Evolutionary conservation across 2,797 vertebrate species (phyloP).

Genomic region (Sphenodon punctatus): DNA sequence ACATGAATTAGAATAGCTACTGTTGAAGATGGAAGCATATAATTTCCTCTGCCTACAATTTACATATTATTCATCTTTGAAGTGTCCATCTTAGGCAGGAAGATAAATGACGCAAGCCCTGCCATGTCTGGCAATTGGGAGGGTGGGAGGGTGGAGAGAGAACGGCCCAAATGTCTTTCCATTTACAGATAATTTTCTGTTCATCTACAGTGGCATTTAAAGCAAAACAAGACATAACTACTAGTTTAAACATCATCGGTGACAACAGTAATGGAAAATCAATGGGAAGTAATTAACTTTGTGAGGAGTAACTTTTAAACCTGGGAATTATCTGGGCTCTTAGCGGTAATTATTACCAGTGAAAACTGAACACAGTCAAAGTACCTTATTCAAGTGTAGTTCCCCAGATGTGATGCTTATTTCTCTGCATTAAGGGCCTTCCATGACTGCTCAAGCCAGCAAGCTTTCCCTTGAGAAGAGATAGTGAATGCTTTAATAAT

Average conservation of each 20-base stretch:
- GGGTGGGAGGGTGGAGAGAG: no score
- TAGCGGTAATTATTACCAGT: neutral
- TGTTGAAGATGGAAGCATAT: neutral
- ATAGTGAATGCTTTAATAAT: no score
- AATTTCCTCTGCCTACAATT: neutral
- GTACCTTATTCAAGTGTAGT: neutral
- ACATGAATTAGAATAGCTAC: neutral
- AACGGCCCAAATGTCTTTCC: neutral
- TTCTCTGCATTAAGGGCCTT: no score
- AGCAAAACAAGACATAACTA: neutral
- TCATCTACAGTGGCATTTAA: neutral
- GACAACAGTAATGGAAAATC: neutral
- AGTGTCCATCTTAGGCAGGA: neutral
- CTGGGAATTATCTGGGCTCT: neutral
- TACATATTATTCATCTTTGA: neutral
- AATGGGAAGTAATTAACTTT: neutral
- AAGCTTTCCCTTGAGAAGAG: no score
- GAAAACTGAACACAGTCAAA: neutral
- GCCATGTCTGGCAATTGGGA: neutral
- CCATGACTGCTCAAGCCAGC: no score
- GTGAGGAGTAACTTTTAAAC: neutral
- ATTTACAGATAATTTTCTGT: neutral
- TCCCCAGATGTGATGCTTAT: neutral
- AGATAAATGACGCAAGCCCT: neutral
- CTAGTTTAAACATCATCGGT: neutral